phyloP scores from a whole-genome alignment of 2,888 invertebrate genomes.

The Drosophila rubida region DNA sequence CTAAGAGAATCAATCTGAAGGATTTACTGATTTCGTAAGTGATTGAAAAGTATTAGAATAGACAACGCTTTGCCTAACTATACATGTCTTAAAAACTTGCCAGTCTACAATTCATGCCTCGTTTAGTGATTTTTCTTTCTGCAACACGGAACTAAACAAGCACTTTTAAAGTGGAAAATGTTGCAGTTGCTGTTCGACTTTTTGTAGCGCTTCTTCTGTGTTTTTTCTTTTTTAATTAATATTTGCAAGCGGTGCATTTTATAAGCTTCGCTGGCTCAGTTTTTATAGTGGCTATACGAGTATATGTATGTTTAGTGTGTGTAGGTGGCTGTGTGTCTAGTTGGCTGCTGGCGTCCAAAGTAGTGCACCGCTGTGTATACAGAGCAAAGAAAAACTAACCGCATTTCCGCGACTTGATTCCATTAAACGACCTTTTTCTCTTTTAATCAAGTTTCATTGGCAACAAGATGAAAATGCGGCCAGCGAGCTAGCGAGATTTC shows the following conservation, averaged over 20 bases:
- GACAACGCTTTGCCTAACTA: no score
- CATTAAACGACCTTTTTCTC: slow-evolving; percentile 43
- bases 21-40: no score
- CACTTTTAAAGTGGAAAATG: slow-evolving; percentile 9
- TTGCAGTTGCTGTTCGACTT: not conserved
- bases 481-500: not conserved
- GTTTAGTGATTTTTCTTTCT: not conserved
- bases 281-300: slow-evolving; percentile 8
- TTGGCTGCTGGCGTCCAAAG: not conserved
- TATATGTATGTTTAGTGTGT: slow-evolving; percentile 11
- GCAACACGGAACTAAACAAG: not conserved
- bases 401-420: slow-evolving; percentile 50
- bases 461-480: slow-evolving; percentile 3
- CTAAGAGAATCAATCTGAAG: no score
- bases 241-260: slow-evolving; percentile 33
- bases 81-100: not conserved
- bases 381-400: slow-evolving; percentile 13
- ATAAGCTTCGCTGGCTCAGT: slow-evolving; percentile 27
- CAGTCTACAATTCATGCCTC: not conserved
- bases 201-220: not conserved
- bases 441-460: slow-evolving; percentile 33
- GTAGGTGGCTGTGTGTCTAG: slow-evolving; percentile 19
- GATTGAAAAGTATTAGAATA: no score
- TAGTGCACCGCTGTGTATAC: not conserved
- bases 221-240: slow-evolving; percentile 22